Evolutionary conservation across 2,888 invertebrate genomes (phyloP), one percentile per base, ranked within the genome.

Genomic region (Harpalus rubripes): DNA sequence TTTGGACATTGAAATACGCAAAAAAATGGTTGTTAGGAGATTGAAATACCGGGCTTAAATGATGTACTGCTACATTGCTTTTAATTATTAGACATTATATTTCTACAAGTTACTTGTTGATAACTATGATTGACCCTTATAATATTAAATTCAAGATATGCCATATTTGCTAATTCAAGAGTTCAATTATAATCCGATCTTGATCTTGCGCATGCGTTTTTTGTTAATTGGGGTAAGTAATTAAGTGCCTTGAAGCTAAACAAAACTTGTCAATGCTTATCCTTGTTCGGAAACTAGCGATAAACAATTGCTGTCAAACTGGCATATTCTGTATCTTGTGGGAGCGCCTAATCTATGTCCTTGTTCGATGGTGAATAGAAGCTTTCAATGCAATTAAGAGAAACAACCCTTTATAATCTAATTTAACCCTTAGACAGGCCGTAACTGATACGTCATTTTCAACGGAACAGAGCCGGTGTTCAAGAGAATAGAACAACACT

Each of bases 301-400:
- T 68, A 32, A 68, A 68, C 26, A 68, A 68, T 68, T 68, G 32
- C 39, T 39, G 63, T 68, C 59, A 59, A 59, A 59, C 59, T 26
- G 63, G 22, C 26, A 44, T 74, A 74, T 41, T 74, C 16, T 26
- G 22, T n/a, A 7, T 74, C 72, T 44, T 44, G 22, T 18, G 72
- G 44, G 18, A 74, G 44, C 52, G 63, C 39, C 68, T 68, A 68
- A 68, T 68, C 15, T 68, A 39, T 63, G 41, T 7, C 72, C 72
- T 44, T 74, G 44, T 44, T 74, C 44, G 72, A 74, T 74, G 72
- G 41, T 44, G 72, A 44, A 74, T 44, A 44, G 41, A 44, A 74
- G 72, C 72, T 74, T 44, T 74, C 72, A 44, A 74, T 52, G 72
- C 59, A 78, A 78, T 78, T 78, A 78, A 78, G 78, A 78, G 58